These are phyloP conservation scores for Hypocryptadius cinnamomeus DNA, from an alignment of 2,113 vertebrate genomes.

Conservation along the genomic window DNA sequence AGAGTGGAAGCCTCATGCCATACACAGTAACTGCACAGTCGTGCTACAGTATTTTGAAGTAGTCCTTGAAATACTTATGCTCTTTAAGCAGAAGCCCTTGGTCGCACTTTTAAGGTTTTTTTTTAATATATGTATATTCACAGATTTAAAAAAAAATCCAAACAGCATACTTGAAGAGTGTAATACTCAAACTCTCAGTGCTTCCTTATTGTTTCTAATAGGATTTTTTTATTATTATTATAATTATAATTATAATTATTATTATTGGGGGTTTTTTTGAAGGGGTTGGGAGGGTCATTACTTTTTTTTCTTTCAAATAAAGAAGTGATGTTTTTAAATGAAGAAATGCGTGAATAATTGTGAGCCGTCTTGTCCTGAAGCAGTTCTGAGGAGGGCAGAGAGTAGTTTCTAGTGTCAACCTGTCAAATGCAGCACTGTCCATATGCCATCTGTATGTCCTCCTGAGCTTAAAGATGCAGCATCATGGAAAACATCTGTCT, in stretches of 20 bases:
- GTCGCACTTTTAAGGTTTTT: constrained; percentile 75
- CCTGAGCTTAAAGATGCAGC: constrained; percentile 36
- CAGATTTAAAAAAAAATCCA: constrained; percentile 68
- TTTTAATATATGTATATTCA: constrained; percentile 71
- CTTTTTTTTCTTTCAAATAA: constrained; percentile 75
- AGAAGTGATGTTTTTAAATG: constrained; percentile 77
- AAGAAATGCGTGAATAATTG: constrained; percentile 73
- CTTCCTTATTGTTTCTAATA: constrained; percentile 93
- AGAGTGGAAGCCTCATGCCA: constrained; percentile 40
- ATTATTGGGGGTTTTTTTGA: constrained; percentile 69
- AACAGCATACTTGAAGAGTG: constrained; percentile 98
- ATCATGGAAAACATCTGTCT: constrained; percentile 10
- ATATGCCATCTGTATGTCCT: constrained; percentile 21
- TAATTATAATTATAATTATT: constrained; percentile 55
- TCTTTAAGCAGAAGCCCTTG: constrained; percentile 69
- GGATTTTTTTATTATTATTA: constrained; percentile 84
- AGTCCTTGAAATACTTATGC: constrained; percentile 61
- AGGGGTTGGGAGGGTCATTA: constrained; percentile 64
- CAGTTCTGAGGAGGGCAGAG: constrained; percentile 58
- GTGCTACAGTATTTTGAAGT: constrained; percentile 65
- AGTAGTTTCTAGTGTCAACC: constrained; percentile 28
- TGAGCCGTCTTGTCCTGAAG: constrained; percentile 61
- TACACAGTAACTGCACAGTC: constrained; percentile 53
- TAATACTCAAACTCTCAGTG: constrained; percentile 94
- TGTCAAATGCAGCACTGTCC: neutral